Evolutionary conservation across 2,888 invertebrate genomes (phyloP).

Genomic region (Pristionchus japonicus): DNA sequence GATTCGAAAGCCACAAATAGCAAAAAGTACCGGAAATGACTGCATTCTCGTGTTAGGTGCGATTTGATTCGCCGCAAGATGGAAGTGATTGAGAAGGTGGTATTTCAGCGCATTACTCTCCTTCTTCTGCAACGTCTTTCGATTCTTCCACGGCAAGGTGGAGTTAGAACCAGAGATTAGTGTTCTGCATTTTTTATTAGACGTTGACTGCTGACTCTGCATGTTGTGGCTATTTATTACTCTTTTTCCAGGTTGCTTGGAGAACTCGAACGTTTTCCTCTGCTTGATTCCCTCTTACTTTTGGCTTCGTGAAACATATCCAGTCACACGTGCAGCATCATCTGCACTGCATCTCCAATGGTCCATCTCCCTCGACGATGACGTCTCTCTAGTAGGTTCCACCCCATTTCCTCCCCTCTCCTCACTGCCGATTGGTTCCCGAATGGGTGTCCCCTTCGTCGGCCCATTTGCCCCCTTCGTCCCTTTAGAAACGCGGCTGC

Average conservation of each 20-base stretch:
- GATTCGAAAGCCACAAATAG: not conserved
- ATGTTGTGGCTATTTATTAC: no score
- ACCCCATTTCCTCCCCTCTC: slow-evolving; percentile 11
- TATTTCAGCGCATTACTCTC: not conserved
- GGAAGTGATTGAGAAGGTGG: no score
- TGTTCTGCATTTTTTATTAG: no score
- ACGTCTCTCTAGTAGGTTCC: not conserved
- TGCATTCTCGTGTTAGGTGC: not conserved
- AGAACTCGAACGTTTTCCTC: no score
- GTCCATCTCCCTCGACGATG: not conserved
- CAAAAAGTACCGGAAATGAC: not conserved
- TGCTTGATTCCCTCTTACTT: no score
- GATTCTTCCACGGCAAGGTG: no score
- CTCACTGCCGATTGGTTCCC: not conserved
- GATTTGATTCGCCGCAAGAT: not conserved
- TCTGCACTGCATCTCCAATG: not conserved
- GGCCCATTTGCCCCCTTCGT: not conserved
- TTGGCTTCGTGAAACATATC: not conserved
- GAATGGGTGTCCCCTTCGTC: not conserved
- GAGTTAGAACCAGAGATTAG: no score
- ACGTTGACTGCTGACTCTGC: not conserved
- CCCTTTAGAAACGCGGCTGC: not conserved
- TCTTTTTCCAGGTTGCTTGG: no score
- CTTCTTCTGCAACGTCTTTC: no score
- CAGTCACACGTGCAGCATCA: not conserved